These are phyloP conservation scores for Caenorhabditis doughertyi DNA, from an alignment of 2,888 invertebrate species.

Conservation along the genomic window DNA sequence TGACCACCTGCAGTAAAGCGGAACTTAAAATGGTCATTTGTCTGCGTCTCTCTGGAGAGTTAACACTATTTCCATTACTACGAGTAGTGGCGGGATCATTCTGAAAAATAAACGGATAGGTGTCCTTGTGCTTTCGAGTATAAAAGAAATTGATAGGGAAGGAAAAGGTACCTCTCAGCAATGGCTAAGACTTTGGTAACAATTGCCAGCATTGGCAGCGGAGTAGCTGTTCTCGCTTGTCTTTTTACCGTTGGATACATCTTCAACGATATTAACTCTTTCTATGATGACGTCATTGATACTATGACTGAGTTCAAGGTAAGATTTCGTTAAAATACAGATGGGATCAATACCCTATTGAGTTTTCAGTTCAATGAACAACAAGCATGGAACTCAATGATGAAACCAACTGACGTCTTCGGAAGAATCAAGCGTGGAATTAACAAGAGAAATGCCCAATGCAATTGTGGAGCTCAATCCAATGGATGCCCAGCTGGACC, in stretches of 20 bases:
- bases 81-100: neutral
- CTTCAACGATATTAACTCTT: constrained; percentile 73
- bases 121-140: constrained; percentile 21
- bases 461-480: constrained; percentile 70
- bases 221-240: constrained; percentile 65
- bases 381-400: constrained; percentile 70
- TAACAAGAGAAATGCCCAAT: constrained; percentile 64
- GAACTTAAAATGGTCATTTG: constrained; percentile 50
- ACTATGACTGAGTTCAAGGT: constrained; percentile 70
- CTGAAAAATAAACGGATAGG: constrained; percentile 29
- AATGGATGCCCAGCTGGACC: constrained; percentile 66
- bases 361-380: constrained; percentile 60
- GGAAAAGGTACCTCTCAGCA: constrained; percentile 27
- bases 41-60: constrained; percentile 16
- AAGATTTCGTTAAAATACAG: neutral
- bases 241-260: constrained; percentile 67
- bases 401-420: constrained; percentile 56
- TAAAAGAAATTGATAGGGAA: constrained; percentile 1
- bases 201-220: constrained; percentile 63
- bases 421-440: constrained; percentile 66
- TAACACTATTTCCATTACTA: neutral
- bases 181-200: constrained; percentile 66
- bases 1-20: constrained; percentile 64
- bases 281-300: constrained; percentile 71
- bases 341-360: neutral